Base-by-base conservation (phyloP, 2,113 vertebrate genomes). In the Galemys pyrenaicus region DNA sequence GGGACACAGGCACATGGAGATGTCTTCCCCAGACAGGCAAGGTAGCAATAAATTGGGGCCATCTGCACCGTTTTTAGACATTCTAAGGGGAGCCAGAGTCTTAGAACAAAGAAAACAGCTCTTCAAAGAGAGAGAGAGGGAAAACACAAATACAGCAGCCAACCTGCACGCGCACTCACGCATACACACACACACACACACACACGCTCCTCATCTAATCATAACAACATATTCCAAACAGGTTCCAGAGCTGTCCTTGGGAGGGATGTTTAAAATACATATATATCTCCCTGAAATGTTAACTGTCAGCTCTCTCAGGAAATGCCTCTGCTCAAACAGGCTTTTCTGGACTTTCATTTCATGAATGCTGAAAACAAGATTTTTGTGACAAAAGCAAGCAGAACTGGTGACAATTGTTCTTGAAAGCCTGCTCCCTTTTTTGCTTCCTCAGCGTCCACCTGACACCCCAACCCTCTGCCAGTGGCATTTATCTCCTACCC, bases 81-180 rank as follows among this genome's bases (percentile, higher is more conserved):
- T 94, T 89, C 82, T n/a, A 49, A 92, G 90, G 60, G 86, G 54
- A 81, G 74, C 17, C 78, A 83, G 90, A 62, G 24, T 86, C 64
- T 54, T 37, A 68, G 92, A 94, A 94, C 96, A 94, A 94, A 94
- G 90, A 37, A 94, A 95, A 90, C 78, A 92, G 86, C 71, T 73
- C 75, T 96, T 96, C 74, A 56, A 67, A 82, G 54, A 13, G 44
- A 84, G 24, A 49, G 51, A 32, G 24, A 64, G 22, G 56, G 32
- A 46, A 30, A 56, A 88, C 26, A 84, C 37, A 84, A 71, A 91
- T 77, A 58, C 19, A 9, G 89, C 30, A 58, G 68, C 77, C 1
- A 37, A 11, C 35, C 3, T 70, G 19, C 30, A 19, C 24, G 4
- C n/a, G 0, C 32, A 3, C 35, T 3, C 41, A 6, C 46, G 13